Conservation (phyloP, 1,140 invertebrate genomes). For the Calycopis cecrops region DNA sequence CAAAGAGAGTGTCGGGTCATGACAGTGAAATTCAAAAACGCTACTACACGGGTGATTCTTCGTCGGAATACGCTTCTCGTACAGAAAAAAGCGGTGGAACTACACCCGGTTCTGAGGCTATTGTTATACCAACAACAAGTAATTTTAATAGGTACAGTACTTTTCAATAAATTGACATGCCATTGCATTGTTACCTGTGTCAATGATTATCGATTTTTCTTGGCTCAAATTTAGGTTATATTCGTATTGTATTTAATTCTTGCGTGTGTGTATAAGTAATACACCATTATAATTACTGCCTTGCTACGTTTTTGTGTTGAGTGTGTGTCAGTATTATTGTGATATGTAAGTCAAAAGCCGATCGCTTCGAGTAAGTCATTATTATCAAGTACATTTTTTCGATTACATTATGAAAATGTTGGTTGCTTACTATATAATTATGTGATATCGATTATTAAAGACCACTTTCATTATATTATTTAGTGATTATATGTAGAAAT, state of each 20-base stretch:
- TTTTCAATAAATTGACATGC: constrained; percentile 37
- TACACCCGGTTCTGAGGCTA: constrained; percentile 56
- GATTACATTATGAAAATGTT: no score
- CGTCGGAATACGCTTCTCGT: constrained; percentile 53
- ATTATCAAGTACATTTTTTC: no score
- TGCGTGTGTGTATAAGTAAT: constrained; percentile 40
- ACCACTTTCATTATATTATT: no score
- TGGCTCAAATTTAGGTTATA: constrained; percentile 66
- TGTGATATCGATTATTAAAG: no score
- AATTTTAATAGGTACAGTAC: constrained; percentile 62
- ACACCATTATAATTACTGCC: constrained; percentile 51
- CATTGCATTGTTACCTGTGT: constrained; percentile 52
- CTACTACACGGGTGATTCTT: constrained; percentile 55
- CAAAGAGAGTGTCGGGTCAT: constrained; percentile 72
- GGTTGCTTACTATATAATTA: no score
- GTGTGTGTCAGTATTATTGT: constrained; percentile 49
- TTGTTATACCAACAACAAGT: constrained; percentile 57
- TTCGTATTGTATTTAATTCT: constrained; percentile 53
- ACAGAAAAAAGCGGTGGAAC: constrained; percentile 63
- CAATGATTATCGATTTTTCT: constrained; percentile 72
- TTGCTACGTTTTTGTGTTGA: constrained; percentile 37
- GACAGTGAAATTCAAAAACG: constrained; percentile 61
- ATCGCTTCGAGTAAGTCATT: no score
- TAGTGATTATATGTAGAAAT: no score
- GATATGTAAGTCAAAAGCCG: constrained; percentile 35